A percentile compares a stretch with the other conserved stretches of the same genome.
These are phyloP conservation scores for Ciconia stormi DNA, from an alignment of 2,113 vertebrate genomes.

Conservation along the genomic window DNA sequence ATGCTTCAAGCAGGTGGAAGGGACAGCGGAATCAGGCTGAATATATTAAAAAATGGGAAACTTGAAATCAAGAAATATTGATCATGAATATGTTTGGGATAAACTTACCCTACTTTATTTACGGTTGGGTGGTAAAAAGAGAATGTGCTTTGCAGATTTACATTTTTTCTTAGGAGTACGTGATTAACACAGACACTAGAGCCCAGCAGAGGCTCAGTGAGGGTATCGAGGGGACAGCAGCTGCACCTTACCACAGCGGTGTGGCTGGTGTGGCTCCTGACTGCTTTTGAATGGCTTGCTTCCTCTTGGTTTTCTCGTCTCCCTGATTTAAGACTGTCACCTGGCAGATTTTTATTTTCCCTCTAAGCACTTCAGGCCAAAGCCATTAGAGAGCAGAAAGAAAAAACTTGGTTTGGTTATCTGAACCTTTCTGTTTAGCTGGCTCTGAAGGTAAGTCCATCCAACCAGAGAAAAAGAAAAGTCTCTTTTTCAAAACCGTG, in stretches of 20 bases:
- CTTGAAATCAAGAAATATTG: neutral
- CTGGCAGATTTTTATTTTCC: neutral
- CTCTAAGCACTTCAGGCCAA: neutral
- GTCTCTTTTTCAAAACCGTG: neutral
- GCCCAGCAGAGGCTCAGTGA: neutral
- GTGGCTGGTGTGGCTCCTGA: neutral
- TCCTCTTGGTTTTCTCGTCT: neutral
- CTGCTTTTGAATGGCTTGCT: neutral
- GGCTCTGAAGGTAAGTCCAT: neutral
- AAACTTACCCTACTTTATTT: neutral
- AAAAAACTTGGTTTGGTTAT: neutral
- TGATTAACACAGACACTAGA: neutral
- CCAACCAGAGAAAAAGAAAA: neutral
- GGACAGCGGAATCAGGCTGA: neutral
- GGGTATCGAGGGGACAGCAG: neutral
- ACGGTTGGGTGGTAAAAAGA: neutral
- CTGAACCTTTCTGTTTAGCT: neutral
- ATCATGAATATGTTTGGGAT: neutral
- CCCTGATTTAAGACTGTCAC: neutral
- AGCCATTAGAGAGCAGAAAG: neutral
- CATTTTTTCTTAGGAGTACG: neutral
- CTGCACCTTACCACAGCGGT: neutral
- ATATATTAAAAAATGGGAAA: neutral
- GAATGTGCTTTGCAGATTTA: neutral
- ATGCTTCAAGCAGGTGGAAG: neutral